Percentiles rank a stretch among this genome's conserved stretches.
phyloP scores from a whole-genome alignment of 1,140 invertebrate genomes.

The Caligus rogercresseyi region DNA sequence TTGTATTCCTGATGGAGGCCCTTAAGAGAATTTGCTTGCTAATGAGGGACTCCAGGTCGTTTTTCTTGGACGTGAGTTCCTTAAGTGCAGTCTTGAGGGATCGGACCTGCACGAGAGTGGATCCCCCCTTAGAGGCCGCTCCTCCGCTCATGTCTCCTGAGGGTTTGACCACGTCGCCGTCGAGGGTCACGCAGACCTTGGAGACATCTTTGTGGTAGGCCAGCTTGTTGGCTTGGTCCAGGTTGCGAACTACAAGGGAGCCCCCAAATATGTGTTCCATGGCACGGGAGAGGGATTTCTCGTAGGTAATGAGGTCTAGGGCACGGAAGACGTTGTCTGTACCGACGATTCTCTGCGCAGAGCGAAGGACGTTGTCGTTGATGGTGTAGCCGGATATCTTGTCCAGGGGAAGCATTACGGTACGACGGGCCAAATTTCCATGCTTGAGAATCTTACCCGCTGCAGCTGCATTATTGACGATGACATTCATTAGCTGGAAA shows the following conservation, averaged over 20 bases:
- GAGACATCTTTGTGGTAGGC: constrained; percentile 55
- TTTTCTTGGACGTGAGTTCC: not conserved
- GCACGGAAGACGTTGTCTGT: constrained; percentile 63
- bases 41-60: not conserved
- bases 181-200: constrained; percentile 65
- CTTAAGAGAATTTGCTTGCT: not conserved
- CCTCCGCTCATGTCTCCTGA: constrained; percentile 72
- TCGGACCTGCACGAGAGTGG: not conserved
- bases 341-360: constrained; percentile 57
- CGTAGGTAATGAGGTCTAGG: constrained; percentile 59
- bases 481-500: constrained; percentile 65
- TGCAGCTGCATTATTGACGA: constrained; percentile 69
- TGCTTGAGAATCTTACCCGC: constrained; percentile 63
- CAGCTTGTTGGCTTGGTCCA: constrained; percentile 53
- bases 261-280: constrained; percentile 79
- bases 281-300: constrained; percentile 45
- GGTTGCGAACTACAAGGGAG: constrained; percentile 60
- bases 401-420: constrained; percentile 78
- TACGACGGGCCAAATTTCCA: constrained; percentile 55
- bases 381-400: constrained; percentile 52
- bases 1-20: not conserved
- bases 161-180: constrained; percentile 81
- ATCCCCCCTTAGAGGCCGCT: constrained; percentile 17
- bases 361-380: constrained; percentile 37
- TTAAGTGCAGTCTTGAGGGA: not conserved